These are phyloP conservation scores for Ornithorhynchus anatinus DNA, from an alignment of 2,113 vertebrate species.

Conservation along the genomic window DNA sequence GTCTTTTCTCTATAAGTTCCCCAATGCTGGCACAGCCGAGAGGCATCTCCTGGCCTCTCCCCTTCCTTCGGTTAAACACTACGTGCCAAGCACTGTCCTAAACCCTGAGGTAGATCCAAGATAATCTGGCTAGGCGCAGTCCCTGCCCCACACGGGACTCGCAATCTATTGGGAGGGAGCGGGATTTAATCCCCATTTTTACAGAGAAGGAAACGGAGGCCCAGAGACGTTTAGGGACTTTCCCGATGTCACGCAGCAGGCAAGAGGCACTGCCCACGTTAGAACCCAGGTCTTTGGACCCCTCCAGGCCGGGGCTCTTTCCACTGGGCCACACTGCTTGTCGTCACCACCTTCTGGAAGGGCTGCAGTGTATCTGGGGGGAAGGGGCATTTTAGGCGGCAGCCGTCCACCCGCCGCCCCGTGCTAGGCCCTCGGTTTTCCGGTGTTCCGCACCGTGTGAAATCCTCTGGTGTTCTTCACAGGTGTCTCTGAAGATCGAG, in stretches of 20 bases:
- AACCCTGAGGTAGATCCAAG: too few relatives aligned
- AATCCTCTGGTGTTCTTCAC: neutral
- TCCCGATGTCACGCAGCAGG: too few relatives aligned
- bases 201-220: too few relatives aligned
- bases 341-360: neutral
- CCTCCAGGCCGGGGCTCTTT: neutral
- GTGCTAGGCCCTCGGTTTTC: neutral
- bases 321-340: neutral
- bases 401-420: neutral
- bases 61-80: too few relatives aligned
- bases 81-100: too few relatives aligned
- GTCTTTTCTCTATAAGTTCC: neutral
- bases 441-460: neutral
- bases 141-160: too few relatives aligned
- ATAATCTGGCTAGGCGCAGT: too few relatives aligned
- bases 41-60: too few relatives aligned
- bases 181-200: too few relatives aligned
- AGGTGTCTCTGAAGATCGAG: slow-evolving; percentile 91
- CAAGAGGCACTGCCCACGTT: too few relatives aligned
- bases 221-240: too few relatives aligned
- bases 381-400: neutral
- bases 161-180: too few relatives aligned
- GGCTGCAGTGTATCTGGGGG: neutral
- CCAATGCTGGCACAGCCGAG: neutral
- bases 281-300: neutral